Evolutionary conservation across 2,797 vertebrate species (phyloP).

Genomic region (Poeciliopsis paucimaculata): DNA sequence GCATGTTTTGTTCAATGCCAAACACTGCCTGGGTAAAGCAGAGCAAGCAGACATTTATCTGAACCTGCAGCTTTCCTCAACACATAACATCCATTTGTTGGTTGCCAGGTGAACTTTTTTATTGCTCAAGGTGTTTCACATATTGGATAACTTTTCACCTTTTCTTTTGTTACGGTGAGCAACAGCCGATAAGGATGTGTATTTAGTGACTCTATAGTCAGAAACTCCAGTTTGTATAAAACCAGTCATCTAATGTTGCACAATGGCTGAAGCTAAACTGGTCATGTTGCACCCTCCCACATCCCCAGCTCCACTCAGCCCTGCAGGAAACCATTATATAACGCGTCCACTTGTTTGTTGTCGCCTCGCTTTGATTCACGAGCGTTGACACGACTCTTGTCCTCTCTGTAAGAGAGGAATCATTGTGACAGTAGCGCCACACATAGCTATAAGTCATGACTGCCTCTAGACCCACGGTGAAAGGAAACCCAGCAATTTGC

Average conservation of each 20-base stretch:
- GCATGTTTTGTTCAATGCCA: not conserved
- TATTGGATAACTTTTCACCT: not conserved
- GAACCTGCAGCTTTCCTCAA: not conserved
- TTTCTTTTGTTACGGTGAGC: conserved; percentile 13
- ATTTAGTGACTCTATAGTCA: conserved; percentile 35
- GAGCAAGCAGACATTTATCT: not conserved
- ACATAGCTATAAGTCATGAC: conserved; percentile 49
- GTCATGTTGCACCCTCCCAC: conserved; percentile 3
- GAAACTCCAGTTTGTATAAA: conserved; percentile 26
- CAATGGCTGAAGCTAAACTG: not conserved
- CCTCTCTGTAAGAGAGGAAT: conserved; percentile 65
- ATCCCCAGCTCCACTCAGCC: conserved; percentile 11
- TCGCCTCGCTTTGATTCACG: not conserved
- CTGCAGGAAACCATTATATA: conserved; percentile 37
- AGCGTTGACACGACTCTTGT: conserved; percentile 7
- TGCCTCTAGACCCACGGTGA: conserved; percentile 68
- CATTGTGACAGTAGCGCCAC: conserved; percentile 46
- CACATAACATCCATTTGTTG: not conserved
- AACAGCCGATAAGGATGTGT: conserved; percentile 53
- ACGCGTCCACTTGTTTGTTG: conserved; percentile 18
- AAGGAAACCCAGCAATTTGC: conserved; percentile 7
- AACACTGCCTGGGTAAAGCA: not conserved
- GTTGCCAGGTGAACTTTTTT: not conserved
- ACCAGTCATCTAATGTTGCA: conserved; percentile 16
- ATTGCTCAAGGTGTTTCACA: not conserved